Base-by-base conservation (phyloP, 2,888 invertebrate genomes). In the Eucera pruinosa region DNA sequence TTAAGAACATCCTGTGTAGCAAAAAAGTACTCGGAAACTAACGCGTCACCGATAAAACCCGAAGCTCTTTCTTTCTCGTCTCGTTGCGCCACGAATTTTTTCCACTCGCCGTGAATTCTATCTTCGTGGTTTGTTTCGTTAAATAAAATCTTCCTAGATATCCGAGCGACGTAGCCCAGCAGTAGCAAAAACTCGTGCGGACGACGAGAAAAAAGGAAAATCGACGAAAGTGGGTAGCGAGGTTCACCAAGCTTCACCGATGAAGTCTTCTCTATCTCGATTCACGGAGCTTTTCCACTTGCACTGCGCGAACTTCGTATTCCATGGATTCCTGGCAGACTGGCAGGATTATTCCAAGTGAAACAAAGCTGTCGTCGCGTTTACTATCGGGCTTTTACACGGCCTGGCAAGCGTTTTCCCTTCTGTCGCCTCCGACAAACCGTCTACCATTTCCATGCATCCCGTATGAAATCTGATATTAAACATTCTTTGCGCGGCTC, bases 281-380 rank as follows among this genome's bases (percentile, higher is more conserved):
- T 70, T 65, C 78, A 36, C 41, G 50, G 5, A 33, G 65, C 52
- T 68, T 43, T 66, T 65, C 48, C 57, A 9, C 25, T n/a, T 20
- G 23, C 36, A 23, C 27, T 54, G 25, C 18, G 48, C 48, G 39
- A n/a, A 48, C 20, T 66, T n/a, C 60, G 78, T 77, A 76, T 76
- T 78, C 83, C 65, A 68, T 85, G 87, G 88, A 90, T 90, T 90
- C 89, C 89, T 89, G 83, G 81, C 87, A 85, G 90, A 90, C 89
- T 89, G 83, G 81, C 87, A 85, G 90, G 90, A 90, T 91, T 90
- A 90, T 88, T 87, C 82, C 82, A 83, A 78, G 81, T 78, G 88
- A 90, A 91, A 90, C 91, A 91, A 90, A 91, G 90, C 91, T 89
- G 90, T 90, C 89, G 85, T 83, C 89, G 86, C 88, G 89, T 89